Evolutionary conservation across 2,888 invertebrate genomes (phyloP).

Genomic region (Caenorhabditis japonica): DNA sequence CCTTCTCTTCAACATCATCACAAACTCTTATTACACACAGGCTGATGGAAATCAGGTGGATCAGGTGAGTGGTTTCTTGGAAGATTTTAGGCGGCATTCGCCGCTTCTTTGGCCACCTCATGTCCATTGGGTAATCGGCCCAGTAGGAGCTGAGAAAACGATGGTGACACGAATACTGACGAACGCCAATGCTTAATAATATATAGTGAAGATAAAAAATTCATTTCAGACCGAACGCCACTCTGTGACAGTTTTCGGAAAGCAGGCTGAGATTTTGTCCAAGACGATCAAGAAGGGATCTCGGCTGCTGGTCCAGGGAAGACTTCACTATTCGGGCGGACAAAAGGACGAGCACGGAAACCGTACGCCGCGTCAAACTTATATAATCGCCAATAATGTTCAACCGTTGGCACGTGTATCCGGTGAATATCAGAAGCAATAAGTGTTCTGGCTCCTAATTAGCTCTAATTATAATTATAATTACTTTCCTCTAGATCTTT

Average conservation of each 20-base stretch:
- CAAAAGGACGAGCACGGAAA: constrained; percentile 60
- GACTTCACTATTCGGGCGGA: constrained; percentile 68
- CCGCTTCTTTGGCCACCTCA: no score
- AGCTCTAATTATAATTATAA: not conserved
- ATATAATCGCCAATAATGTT: constrained; percentile 63
- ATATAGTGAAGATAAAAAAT: not conserved
- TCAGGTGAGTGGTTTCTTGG: constrained; percentile 36
- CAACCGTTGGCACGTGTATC: constrained; percentile 52
- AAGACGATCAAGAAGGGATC: constrained; percentile 61
- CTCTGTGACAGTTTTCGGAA: constrained; percentile 64
- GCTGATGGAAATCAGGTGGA: constrained; percentile 42
- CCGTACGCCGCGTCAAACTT: constrained; percentile 61
- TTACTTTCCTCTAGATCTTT: constrained; percentile 9
- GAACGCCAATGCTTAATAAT: not conserved
- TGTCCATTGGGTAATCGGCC: no score
- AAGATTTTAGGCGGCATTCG: no score
- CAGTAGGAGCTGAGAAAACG: no score
- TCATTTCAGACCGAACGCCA: constrained; percentile 60
- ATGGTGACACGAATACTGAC: no score
- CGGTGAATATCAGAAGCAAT: constrained; percentile 22
- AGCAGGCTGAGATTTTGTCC: constrained; percentile 52
- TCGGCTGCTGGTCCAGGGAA: constrained; percentile 67
- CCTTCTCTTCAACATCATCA: constrained; percentile 67
- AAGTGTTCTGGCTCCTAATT: not conserved
- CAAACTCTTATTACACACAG: constrained; percentile 56